Conservation (phyloP, 2,888 invertebrate species). For the Diaprepes abbreviatus region DNA sequence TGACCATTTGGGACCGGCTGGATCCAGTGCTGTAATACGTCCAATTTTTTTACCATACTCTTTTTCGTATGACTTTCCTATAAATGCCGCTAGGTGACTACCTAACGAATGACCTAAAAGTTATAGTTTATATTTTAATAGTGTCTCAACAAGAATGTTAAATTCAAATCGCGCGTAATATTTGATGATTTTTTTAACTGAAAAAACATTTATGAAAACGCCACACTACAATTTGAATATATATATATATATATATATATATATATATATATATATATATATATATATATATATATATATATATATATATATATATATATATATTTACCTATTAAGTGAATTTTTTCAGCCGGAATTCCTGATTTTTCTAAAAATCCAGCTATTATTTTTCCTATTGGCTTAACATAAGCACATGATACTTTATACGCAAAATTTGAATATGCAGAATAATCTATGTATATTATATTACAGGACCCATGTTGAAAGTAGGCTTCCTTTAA, state of each 20-base stretch:
- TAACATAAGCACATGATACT: conserved; percentile 66
- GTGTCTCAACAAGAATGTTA: too few relatives aligned
- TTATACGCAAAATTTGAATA: conserved; percentile 58
- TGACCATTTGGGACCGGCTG: conserved; percentile 60
- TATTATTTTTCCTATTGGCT: conserved; percentile 66
- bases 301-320: too few relatives aligned
- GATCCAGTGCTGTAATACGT: conserved; percentile 68
- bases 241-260: too few relatives aligned
- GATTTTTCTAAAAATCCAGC: conserved; percentile 62
- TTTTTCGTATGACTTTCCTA: conserved; percentile 55
- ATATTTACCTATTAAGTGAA: conserved; percentile 67
- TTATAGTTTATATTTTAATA: too few relatives aligned
- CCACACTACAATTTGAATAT: too few relatives aligned
- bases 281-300: too few relatives aligned
- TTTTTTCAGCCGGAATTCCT: conserved; percentile 61
- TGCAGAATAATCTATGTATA: conserved; percentile 67
- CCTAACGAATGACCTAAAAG: conserved; percentile 62
- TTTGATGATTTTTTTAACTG: too few relatives aligned
- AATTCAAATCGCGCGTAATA: too few relatives aligned
- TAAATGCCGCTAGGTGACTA: conserved; percentile 57
- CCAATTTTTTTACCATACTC: conserved; percentile 62
- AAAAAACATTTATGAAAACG: too few relatives aligned
- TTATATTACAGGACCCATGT: conserved; percentile 65
- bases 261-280: too few relatives aligned
- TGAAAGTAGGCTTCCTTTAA: conserved; percentile 66